These are phyloP conservation scores for Rachycentron canadum DNA, from an alignment of 2,797 vertebrate species.

Conservation along the genomic window DNA sequence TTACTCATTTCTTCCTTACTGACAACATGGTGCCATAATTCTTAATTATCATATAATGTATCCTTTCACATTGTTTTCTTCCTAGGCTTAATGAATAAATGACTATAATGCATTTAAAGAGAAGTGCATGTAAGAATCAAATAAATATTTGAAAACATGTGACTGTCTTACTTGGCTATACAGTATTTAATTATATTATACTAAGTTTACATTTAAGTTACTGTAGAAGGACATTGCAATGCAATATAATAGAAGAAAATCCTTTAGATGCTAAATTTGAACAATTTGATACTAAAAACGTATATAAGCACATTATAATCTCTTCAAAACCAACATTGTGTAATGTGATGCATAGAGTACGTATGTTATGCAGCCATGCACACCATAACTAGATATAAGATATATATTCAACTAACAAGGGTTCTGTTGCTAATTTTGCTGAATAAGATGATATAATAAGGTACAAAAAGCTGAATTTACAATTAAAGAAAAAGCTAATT, in stretches of 20 bases:
- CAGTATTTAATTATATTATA: background rate
- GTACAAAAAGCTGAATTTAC: background rate
- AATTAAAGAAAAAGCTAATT: background rate
- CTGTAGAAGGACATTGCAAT: background rate
- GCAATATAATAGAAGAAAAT: background rate
- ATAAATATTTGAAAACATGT: background rate
- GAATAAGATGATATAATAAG: background rate
- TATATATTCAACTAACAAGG: background rate
- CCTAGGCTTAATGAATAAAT: background rate
- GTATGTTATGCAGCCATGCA: background rate
- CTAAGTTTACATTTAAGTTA: background rate
- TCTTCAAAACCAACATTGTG: background rate
- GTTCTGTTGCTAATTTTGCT: background rate
- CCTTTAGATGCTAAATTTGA: background rate
- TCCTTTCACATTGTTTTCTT: background rate
- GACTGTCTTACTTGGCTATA: background rate
- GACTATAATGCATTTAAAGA: background rate
- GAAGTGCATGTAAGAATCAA: slow-evolving; percentile 7
- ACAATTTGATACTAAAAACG: background rate
- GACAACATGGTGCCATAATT: background rate
- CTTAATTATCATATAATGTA: background rate
- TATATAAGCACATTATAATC: background rate
- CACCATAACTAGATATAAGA: background rate
- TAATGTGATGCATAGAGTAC: too few species aligned
- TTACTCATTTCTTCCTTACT: background rate